Evolutionary conservation across 2,113 vertebrate genomes (phyloP).

Genomic region (Chaetodon trifascialis): DNA sequence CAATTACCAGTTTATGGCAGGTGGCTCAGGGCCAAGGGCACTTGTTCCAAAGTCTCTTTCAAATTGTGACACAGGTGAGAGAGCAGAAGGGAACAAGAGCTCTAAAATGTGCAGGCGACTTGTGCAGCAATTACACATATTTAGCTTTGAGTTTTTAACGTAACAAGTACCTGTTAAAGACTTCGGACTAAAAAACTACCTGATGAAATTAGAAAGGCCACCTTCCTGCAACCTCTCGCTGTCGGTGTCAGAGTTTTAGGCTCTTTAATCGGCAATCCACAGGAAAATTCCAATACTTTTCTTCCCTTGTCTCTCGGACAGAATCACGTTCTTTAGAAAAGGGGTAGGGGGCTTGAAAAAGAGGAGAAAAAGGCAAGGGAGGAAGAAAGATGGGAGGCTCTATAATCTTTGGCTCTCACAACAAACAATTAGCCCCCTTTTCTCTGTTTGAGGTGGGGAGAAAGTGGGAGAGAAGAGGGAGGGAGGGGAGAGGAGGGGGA

Average conservation of each 20-base stretch:
- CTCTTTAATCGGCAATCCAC: constrained; percentile 64
- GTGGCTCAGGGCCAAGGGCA: constrained; percentile 54
- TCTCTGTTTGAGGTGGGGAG: constrained; percentile 79
- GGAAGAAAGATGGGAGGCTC: constrained; percentile 79
- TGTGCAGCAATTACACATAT: background rate
- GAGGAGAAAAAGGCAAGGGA: constrained; percentile 68
- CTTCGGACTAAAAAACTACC: background rate
- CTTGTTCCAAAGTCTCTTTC: constrained; percentile 26
- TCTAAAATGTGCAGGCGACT: constrained; percentile 1
- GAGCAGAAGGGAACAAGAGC: background rate
- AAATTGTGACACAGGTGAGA: background rate
- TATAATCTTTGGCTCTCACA: constrained; percentile 87
- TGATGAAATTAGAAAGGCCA: constrained; percentile 11
- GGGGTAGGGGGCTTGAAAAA: constrained; percentile 55
- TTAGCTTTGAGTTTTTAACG: background rate
- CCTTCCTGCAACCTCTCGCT: constrained; percentile 25
- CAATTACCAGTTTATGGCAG: constrained; percentile 53
- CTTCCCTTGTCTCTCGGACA: constrained; percentile 74
- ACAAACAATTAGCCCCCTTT: constrained; percentile 88
- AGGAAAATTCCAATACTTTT: constrained; percentile 76
- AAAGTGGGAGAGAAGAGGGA: constrained; percentile 38
- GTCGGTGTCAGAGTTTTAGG: constrained; percentile 49
- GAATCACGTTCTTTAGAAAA: constrained; percentile 78
- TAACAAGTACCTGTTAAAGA: background rate
- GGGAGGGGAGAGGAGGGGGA: background rate